Base-by-base conservation (phyloP, 1,140 invertebrate species). In the Zaprionus lachaisei region DNA sequence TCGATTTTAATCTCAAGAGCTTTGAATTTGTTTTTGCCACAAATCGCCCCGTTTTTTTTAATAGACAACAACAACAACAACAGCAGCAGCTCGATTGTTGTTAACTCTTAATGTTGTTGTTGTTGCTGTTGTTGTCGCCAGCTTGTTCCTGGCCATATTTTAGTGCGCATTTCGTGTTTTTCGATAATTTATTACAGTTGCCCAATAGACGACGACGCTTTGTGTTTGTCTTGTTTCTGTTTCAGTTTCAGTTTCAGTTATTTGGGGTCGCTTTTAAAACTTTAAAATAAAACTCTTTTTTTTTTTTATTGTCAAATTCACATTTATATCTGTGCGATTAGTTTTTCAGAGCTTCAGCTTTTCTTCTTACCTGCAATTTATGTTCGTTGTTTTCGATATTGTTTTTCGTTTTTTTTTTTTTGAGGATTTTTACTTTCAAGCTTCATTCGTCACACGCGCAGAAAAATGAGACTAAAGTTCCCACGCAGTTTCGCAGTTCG, bases 171-270 rank as follows among this genome's bases (percentile, higher is more conserved):
- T 87, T 87, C 87, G 89, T 91, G 87, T 91, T 91, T 79, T 72
- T 91, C 81, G 79, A 91, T 87, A 91, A 91, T 91, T 91, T 91
- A 91, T 91, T 91, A 87, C 73, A 73, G 83, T 91, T 91, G 87
- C 83, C 89, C 89, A 84, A 91, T 82, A 84, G 74, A 78, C 82
- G 77, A 71, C 12, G 67, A 34, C 31, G 31, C 31, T 34, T 68
- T 65, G 55, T 64, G 37, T 38, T 38, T 55, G 41, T 47, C 58
- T 72, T 60, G 47, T 60, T 64, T 72, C 47, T 66, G 24, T 49
- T 55, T 64, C 58, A 56, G 34, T 71, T 71, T 71, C 41, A 24
- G 44, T 51, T 72, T 77, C 62, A 60, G 73, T 76, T 58, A n/a
- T 44, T 44, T 44, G 41, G 49, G 68, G 60, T 72, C 60, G 73